Conservation (phyloP, 2,113 vertebrate species). For the Myotis lucifugus region DNA sequence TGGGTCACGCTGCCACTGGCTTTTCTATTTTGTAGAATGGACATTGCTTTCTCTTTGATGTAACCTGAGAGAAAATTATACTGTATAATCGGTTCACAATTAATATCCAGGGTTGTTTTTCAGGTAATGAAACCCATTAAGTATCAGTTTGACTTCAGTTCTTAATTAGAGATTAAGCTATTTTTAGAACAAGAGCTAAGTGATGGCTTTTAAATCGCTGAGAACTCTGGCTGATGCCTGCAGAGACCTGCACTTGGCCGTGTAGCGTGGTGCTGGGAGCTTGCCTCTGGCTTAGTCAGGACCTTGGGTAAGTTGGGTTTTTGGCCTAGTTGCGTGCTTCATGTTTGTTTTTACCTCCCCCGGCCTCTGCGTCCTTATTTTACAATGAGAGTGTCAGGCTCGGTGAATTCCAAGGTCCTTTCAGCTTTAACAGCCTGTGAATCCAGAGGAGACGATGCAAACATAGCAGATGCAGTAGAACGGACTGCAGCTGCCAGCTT, state of each 20-base stretch:
- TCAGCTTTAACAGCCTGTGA: background rate
- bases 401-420: background rate
- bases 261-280: background rate
- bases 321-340: background rate
- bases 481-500: background rate
- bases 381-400: background rate
- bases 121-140: background rate
- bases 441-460: background rate
- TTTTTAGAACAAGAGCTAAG: background rate
- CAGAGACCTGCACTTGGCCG: background rate
- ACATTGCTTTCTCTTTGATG: background rate
- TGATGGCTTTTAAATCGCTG: background rate
- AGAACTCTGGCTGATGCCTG: background rate
- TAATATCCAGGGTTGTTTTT: conserved; percentile 33
- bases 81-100: background rate
- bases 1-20: background rate
- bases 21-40: background rate
- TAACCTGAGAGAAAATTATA: background rate
- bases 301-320: background rate
- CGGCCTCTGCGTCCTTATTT: background rate
- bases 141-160: background rate
- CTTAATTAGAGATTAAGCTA: conserved; percentile 4
- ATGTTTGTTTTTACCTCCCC: background rate
- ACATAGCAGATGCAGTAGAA: accelerated
- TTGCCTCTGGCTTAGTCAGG: background rate